These are phyloP conservation scores for Dendrophyllia cribrosa DNA, from an alignment of 64 coral and sea anemone genomes.

Conservation along the genomic window DNA sequence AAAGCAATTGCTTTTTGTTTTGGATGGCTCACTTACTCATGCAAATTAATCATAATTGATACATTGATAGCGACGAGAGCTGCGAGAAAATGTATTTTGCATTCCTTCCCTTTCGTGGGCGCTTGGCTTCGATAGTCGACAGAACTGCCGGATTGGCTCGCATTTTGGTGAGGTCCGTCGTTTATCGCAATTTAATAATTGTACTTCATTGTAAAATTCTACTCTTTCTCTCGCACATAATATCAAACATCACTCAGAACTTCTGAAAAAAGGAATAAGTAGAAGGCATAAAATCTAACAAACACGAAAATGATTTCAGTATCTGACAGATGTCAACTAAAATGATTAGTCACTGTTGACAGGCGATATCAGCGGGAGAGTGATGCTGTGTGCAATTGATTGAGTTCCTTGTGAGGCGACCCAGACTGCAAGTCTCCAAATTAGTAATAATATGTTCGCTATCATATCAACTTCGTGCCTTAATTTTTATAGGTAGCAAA, in stretches of 20 bases:
- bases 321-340: conserved; percentile 33
- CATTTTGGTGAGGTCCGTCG: too few relatives aligned
- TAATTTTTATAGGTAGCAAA: conserved; percentile 29
- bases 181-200: too few relatives aligned
- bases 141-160: too few relatives aligned
- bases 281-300: conserved; percentile 4
- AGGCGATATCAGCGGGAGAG: not conserved
- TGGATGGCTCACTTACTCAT: not conserved
- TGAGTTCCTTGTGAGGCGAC: not conserved
- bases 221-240: not conserved
- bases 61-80: not conserved
- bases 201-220: too few relatives aligned
- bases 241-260: not conserved
- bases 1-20: conserved; percentile 12
- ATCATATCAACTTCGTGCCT: not conserved
- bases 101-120: too few relatives aligned
- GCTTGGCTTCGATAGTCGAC: too few relatives aligned
- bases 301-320: not conserved
- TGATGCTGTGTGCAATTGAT: not conserved
- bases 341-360: conserved; percentile 11
- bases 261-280: not conserved
- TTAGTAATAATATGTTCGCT: conserved; percentile 7
- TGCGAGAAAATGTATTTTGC: not conserved
- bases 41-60: conserved; percentile 43
- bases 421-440: conserved; percentile 39